These are phyloP conservation scores for Zootermopsis nevadensis DNA, from an alignment of 2,888 invertebrate genomes.

Conservation along the genomic window DNA sequence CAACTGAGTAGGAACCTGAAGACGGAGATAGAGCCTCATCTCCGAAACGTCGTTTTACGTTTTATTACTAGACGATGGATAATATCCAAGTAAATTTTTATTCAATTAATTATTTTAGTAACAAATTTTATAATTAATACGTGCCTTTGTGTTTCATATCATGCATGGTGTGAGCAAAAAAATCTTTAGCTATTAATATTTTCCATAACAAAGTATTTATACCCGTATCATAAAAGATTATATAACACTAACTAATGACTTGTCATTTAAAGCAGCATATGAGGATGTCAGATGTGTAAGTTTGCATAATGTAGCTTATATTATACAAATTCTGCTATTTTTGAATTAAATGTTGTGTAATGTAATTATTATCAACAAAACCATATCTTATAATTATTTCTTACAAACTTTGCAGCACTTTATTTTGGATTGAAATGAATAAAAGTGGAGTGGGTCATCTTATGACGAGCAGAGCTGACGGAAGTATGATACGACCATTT, in stretches of 20 bases:
- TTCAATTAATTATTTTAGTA: too few species aligned
- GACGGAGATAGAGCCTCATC: too few species aligned
- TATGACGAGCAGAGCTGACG: constrained; percentile 73
- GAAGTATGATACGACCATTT: constrained; percentile 68
- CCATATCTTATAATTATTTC: not conserved
- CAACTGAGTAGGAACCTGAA: too few species aligned
- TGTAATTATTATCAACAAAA: not conserved
- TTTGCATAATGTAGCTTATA: not conserved
- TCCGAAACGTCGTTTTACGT: too few species aligned
- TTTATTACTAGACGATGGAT: too few species aligned
- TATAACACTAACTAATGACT: constrained; percentile 11
- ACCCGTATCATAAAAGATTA: not conserved
- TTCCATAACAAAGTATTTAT: too few species aligned
- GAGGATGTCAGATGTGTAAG: constrained; percentile 21
- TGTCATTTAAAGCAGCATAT: constrained; percentile 28
- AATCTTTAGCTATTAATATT: too few species aligned
- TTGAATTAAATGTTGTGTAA: not conserved
- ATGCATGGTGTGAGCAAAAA: too few species aligned
- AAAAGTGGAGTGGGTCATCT: constrained; percentile 70
- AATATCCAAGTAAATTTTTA: too few species aligned
- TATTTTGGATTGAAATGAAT: constrained; percentile 82
- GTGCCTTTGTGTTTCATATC: too few species aligned
- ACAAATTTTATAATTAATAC: too few species aligned
- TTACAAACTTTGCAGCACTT: constrained; percentile 64
- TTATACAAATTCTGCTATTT: not conserved